Evolutionary conservation across 2,113 vertebrate species (phyloP).

Genomic region (Polyodon spathula): DNA sequence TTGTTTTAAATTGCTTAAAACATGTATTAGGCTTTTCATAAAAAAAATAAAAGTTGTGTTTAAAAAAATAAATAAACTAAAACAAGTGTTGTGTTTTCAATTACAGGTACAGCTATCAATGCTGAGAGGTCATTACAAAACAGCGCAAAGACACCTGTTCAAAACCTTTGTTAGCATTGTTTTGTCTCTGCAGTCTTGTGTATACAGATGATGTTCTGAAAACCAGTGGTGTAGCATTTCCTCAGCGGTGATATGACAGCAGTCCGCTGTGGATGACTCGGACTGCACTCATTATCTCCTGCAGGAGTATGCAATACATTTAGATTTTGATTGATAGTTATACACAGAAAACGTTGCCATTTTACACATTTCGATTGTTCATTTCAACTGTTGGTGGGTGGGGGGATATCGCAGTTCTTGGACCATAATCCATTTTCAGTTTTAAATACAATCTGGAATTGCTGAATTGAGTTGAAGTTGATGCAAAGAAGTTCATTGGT

Average conservation of each 20-base stretch:
- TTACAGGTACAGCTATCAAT: neutral
- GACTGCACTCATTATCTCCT: too few species aligned
- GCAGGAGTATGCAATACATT: too few species aligned
- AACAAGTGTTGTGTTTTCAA: neutral
- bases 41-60: slow-evolving; percentile 48
- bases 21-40: slow-evolving; percentile 52
- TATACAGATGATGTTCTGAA: slow-evolving; percentile 36
- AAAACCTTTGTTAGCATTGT: neutral
- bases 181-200: slow-evolving; percentile 18
- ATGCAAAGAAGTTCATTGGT: too few species aligned
- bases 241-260: slow-evolving; percentile 19
- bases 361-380: too few species aligned
- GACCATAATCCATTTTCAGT: too few species aligned
- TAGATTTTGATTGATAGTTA: too few species aligned
- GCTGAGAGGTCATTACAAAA: neutral
- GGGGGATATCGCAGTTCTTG: too few species aligned
- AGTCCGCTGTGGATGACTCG: too few species aligned
- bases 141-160: neutral
- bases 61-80: slow-evolving; percentile 27
- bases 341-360: too few species aligned
- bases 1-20: slow-evolving; percentile 49
- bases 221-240: slow-evolving; percentile 20
- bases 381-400: too few species aligned
- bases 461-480: too few species aligned
- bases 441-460: too few species aligned